Conservation (phyloP, 2,888 invertebrate genomes). For the Heliconius erato region DNA sequence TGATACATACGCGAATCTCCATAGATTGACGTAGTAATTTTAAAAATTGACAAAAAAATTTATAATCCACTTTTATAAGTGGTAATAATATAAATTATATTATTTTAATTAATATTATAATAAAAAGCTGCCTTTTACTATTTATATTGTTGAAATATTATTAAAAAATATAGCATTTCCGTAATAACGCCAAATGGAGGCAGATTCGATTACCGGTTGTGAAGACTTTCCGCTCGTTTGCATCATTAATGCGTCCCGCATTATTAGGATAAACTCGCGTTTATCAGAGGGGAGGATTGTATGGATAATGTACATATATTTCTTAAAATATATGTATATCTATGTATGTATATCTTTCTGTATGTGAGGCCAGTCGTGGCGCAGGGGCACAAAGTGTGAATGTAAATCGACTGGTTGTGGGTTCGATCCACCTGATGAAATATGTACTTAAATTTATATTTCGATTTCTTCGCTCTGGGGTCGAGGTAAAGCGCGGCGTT, state of each 20-base stretch:
- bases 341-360: not conserved
- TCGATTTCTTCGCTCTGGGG: too few species aligned
- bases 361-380: too few species aligned
- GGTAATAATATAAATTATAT: not conserved
- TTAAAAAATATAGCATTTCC: not conserved
- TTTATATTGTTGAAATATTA: not conserved
- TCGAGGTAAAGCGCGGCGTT: too few species aligned
- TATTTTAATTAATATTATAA: not conserved
- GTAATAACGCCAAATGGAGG: slow-evolving; percentile 39
- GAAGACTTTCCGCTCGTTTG: slow-evolving; percentile 63
- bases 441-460: too few species aligned
- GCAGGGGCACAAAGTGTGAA: too few species aligned
- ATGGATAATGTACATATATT: not conserved
- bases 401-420: too few species aligned
- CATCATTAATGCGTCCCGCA: slow-evolving; percentile 64
- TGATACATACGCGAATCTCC: too few species aligned
- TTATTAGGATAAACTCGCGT: slow-evolving; percentile 63
- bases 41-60: too few species aligned
- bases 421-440: too few species aligned
- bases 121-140: not conserved
- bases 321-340: not conserved
- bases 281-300: slow-evolving; percentile 31
- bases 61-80: too few species aligned
- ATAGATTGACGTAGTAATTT: too few species aligned
- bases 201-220: slow-evolving; percentile 60